phyloP scores from a whole-genome alignment of 2,797 vertebrate genomes.

The Sparus aurata region DNA sequence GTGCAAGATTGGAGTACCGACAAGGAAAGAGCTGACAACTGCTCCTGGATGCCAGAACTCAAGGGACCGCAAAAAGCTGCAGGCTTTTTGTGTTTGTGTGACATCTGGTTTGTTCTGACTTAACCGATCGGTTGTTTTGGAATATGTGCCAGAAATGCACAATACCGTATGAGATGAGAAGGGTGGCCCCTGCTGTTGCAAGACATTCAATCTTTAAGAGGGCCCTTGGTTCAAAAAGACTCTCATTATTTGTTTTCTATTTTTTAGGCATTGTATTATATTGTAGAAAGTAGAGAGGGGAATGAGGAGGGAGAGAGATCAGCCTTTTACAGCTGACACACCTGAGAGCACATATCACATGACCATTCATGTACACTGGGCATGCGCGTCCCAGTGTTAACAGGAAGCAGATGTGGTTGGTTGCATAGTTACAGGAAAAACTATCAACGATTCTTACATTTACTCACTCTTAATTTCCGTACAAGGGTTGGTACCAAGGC shows the following conservation, averaged over 20 bases:
- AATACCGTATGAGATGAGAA: constrained; percentile 18
- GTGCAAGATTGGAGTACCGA: constrained; percentile 6
- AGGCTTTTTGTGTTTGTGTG: not conserved
- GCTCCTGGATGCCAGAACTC: constrained; percentile 1
- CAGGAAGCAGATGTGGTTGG: too few relatives aligned
- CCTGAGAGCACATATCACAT: too few relatives aligned
- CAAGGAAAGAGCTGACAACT: constrained; percentile 6
- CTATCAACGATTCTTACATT: too few relatives aligned
- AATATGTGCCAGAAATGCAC: constrained; percentile 4
- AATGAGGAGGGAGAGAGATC: not conserved
- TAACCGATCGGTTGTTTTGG: constrained; percentile 17
- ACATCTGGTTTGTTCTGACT: constrained; percentile 17
- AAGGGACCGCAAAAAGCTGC: constrained; percentile 1
- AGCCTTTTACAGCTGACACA: too few relatives aligned
- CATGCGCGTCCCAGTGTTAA: too few relatives aligned
- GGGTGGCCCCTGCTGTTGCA: constrained; percentile 11
- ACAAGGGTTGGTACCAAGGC: too few relatives aligned
- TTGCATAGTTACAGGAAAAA: too few relatives aligned
- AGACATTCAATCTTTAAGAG: constrained; percentile 13
- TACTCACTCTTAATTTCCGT: too few relatives aligned
- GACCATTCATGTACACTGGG: too few relatives aligned
- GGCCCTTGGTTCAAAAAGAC: not conserved
- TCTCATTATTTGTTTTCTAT: not conserved
- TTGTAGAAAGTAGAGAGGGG: not conserved
- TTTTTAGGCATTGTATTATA: not conserved